Evolutionary conservation across 1,140 invertebrate species (phyloP), one percentile per base, ranked within the genome.

Genomic region (Neodiprion lecontei): DNA sequence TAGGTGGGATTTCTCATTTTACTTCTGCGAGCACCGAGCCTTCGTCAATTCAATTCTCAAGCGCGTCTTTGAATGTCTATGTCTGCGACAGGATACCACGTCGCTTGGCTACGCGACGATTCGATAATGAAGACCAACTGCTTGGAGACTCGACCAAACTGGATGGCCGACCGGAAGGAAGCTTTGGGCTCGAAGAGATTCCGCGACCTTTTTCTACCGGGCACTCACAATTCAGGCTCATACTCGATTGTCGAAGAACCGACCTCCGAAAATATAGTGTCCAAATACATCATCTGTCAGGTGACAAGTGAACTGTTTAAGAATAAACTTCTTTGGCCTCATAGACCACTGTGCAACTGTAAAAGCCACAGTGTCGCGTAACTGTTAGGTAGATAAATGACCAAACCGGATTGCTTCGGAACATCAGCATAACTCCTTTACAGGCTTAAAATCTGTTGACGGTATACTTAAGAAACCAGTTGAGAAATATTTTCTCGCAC

Each of bases 221-320:
- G 92, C 11, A 91, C 91, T 4, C 92, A 93, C 76, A 91, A 93
- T 76, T 91, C 92, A 1, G 92, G 91, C 11, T 88, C 91, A 3
- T 92, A 91, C 78, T 82, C 85, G 4, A 80, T 85, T n/a, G 86
- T 89, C 76, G 82, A 87, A 50, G 80, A 86, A 48, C 77, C 82
- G 0, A 67, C 80, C 14, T 71, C 76, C 0, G 88, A 89, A 48
- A 86, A 81, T 69, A 50, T 90, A 1, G 81, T 91, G 0, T 86
- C 87, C 0, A 89, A 86, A 75, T 90, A 89, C 48, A 83, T 89
- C 3, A 84, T 91, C 1, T 88, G 8, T n/a, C 49, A 28, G 48
- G n/a, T 21, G 14, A 47, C 12, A n/a, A 47, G 11, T 61, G 53
- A 12, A 61, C 11, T 61, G 53, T 61, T 9, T 17, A 8, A 12